Percentiles rank a stretch among this genome's conserved stretches.
phyloP scores from a whole-genome alignment of 2,113 vertebrate genomes.

The Cisticola juncidis region DNA sequence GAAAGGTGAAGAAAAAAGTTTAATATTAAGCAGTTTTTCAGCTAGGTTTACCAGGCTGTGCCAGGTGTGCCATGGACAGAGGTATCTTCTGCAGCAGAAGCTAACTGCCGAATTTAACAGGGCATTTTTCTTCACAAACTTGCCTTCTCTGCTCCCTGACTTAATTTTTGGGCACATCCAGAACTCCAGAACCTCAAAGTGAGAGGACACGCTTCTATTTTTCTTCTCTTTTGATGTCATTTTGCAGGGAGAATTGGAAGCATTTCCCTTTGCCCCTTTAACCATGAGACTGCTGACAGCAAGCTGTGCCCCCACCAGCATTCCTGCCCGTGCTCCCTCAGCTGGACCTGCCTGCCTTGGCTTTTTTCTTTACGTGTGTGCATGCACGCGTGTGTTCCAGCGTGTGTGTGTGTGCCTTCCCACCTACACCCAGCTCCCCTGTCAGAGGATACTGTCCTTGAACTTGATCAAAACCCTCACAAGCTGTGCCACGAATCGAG shows the following conservation, averaged over 20 bases:
- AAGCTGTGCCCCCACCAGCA: background rate
- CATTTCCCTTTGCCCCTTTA: background rate
- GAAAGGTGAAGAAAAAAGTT: background rate
- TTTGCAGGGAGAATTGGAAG: background rate
- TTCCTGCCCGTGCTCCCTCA: background rate
- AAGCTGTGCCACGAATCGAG: constrained; percentile 20
- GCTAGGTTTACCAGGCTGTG: background rate
- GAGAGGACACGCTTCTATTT: background rate
- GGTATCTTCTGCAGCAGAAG: background rate
- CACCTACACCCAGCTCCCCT: background rate
- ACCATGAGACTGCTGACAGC: background rate
- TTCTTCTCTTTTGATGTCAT: background rate
- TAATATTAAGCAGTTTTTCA: background rate
- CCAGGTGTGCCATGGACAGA: background rate
- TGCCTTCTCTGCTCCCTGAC: background rate
- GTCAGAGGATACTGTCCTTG: constrained; percentile 64
- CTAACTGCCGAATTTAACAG: background rate
- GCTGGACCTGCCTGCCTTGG: background rate
- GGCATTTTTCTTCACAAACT: background rate
- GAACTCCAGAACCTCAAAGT: background rate
- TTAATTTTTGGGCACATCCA: background rate
- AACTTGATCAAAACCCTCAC: constrained; percentile 68
- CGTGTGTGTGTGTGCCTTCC: rapidly evolving
- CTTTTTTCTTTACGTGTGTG: rapidly evolving
- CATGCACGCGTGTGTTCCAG: rapidly evolving